These are phyloP conservation scores for Passerina amoena DNA, from an alignment of 2,113 vertebrate species.

Conservation along the genomic window DNA sequence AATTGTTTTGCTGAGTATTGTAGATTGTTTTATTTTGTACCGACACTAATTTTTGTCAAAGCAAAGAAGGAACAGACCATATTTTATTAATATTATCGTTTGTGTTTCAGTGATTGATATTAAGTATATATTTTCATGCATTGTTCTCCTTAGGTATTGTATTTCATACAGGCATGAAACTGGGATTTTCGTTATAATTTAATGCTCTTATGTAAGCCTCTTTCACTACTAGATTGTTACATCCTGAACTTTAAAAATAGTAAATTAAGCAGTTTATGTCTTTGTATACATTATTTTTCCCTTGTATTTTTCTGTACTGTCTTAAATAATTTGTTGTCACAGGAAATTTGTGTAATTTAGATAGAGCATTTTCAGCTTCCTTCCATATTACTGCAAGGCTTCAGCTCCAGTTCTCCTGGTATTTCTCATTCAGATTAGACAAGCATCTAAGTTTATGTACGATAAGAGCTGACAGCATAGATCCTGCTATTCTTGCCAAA, in stretches of 20 bases:
- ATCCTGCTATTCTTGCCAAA: conserved; percentile 79
- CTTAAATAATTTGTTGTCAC: conserved; percentile 48
- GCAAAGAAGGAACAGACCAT: not conserved
- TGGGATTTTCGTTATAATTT: not conserved
- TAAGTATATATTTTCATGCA: not conserved
- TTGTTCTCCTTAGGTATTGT: not conserved
- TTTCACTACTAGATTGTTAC: not conserved
- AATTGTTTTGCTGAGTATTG: not conserved
- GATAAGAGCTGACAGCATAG: conserved; percentile 80
- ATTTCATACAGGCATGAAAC: conserved; percentile 9
- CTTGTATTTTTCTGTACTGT: conserved; percentile 17
- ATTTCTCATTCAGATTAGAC: conserved; percentile 79
- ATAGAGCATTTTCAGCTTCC: conserved; percentile 48
- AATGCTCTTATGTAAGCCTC: not conserved
- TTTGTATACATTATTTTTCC: conserved; percentile 30
- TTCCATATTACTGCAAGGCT: conserved; percentile 49
- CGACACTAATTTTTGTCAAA: not conserved
- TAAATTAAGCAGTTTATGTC: not conserved
- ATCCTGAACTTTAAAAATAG: not conserved
- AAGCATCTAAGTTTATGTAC: conserved; percentile 74
- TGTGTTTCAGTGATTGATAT: not conserved
- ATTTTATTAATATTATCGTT: not conserved
- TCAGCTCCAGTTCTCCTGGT: conserved; percentile 67
- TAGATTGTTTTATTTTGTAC: conserved; percentile 3
- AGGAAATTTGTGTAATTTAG: conserved; percentile 10